A percentile compares a stretch with the other conserved stretches of the same genome.
Conservation (phyloP, 2,888 invertebrate species). For the Eristalis arbustorum region DNA sequence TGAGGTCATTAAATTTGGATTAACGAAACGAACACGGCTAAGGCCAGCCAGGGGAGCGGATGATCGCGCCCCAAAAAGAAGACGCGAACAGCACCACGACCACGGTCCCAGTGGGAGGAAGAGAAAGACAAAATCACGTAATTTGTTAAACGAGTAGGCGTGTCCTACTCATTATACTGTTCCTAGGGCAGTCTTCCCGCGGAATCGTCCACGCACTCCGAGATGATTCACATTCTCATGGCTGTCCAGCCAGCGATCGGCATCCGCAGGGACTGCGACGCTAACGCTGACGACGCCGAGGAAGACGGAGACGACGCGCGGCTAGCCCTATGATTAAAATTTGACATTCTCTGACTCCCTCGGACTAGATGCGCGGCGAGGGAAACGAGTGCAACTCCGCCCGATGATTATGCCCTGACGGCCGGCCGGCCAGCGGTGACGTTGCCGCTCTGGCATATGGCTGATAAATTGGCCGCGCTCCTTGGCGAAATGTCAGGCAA, state of each 20-base stretch:
- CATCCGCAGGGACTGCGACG: not conserved
- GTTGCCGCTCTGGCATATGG: conserved; percentile 60
- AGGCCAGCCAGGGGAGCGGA: conserved; percentile 10
- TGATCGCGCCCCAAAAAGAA: conserved; percentile 17
- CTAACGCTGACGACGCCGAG: conserved; percentile 7
- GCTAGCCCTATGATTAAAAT: conserved; percentile 68
- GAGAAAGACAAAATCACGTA: conserved; percentile 70
- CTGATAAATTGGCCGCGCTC: conserved; percentile 64
- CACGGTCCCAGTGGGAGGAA: conserved; percentile 48
- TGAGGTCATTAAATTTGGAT: conserved; percentile 70
- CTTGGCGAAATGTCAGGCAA: conserved; percentile 56
- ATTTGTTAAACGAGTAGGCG: conserved; percentile 71
- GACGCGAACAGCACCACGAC: not conserved
- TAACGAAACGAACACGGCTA: conserved; percentile 44
- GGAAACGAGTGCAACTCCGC: conserved; percentile 33
- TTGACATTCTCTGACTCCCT: conserved; percentile 65
- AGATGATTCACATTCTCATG: conserved; percentile 13
- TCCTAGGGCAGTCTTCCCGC: conserved; percentile 57
- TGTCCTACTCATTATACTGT: conserved; percentile 62
- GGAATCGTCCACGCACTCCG: conserved; percentile 3
- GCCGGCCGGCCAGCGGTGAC: conserved; percentile 39
- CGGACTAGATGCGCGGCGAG: not conserved
- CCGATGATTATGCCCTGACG: conserved; percentile 50
- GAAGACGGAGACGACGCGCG: not conserved
- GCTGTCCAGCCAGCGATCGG: too few species aligned